Base-by-base conservation (phyloP, 2,113 vertebrate genomes). In the Beaufortia kweichowensis region DNA sequence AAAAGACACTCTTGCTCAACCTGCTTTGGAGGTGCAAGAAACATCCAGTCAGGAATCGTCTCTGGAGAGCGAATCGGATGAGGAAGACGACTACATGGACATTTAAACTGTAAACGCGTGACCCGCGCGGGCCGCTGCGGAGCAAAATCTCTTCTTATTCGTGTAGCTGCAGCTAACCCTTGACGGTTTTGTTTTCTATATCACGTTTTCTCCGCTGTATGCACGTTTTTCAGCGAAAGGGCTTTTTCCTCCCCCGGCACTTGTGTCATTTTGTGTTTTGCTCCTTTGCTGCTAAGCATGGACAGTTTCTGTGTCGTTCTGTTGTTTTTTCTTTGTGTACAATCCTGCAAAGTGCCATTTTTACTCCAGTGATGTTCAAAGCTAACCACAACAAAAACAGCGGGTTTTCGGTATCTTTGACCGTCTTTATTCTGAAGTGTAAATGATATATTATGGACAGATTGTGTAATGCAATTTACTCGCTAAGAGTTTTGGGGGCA, bases 11-110 rank as follows among this genome's bases (percentile, higher is more conserved):
- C 93, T 99, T 82, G 93, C 93, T 85, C 97, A 99, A 89, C 96
- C 96, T 1, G 96, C 95, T 10, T 92, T 98, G 87, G 97, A 98
- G 88, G 94, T 97, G 77, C 94, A 98, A 84, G 97, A 99, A 90
- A 98, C 94, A 0, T 98, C 97, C 39, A 98, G 96, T 90, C 97
- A 98, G 90, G 96, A 98, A 89, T 98, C 97, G 11, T 98, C 96
- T 0, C 90, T 97, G 84, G 96, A 98, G 87, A 99, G 97, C 31
- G 97, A 99, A 88, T 95, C 95, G 0, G 97, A 99, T 5, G 96
- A 98, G 84, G 96, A 98, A 78, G 91, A 97, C 2, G 96, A 98
- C 80, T 95, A 94, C 91, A 98, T 98, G 97, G 97, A 99, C 89
- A 92, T 95, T 84, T 97, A 93, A 98, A 76, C 35, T 23, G 28